Percentiles rank a stretch among this genome's conserved stretches.
Evolutionary conservation across 2,113 vertebrate species (phyloP).

Genomic region (Struthio camelus): DNA sequence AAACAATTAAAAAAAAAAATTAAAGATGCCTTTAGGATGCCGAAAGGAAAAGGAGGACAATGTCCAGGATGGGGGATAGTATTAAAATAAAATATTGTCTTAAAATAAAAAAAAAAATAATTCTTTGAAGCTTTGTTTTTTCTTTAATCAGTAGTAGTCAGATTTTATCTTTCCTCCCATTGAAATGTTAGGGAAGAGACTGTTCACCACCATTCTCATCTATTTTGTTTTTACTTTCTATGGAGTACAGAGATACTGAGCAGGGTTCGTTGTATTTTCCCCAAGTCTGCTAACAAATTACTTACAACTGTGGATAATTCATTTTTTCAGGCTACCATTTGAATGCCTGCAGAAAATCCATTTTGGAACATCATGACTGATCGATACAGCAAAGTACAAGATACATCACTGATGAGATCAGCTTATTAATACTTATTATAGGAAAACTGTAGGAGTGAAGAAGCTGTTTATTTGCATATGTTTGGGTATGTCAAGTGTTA

Average conservation of each 20-base stretch:
- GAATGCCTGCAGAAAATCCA: slow-evolving; percentile 30
- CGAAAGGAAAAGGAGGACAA: background rate
- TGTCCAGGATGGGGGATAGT: background rate
- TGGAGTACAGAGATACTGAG: background rate
- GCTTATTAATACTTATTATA: slow-evolving; percentile 38
- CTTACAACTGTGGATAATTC: slow-evolving; percentile 6
- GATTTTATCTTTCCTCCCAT: background rate
- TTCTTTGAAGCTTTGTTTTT: background rate
- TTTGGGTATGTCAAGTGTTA: background rate
- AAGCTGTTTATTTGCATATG: slow-evolving; percentile 6
- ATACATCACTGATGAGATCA: slow-evolving; percentile 38
- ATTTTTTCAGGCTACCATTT: slow-evolving; percentile 1
- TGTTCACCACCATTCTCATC: background rate
- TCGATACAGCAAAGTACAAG: slow-evolving; percentile 45
- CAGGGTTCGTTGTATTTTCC: background rate
- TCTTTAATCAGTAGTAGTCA: background rate
- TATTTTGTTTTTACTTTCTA: background rate
- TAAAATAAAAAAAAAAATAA: background rate
- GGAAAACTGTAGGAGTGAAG: background rate
- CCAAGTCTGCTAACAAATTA: background rate
- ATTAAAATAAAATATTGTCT: background rate
- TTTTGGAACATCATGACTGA: slow-evolving; percentile 26
- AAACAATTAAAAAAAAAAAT: background rate
- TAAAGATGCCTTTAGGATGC: background rate
- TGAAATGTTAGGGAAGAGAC: background rate